These are phyloP conservation scores for Plagiodera versicolora DNA, from an alignment of 2,888 invertebrate genomes.

Conservation along the genomic window DNA sequence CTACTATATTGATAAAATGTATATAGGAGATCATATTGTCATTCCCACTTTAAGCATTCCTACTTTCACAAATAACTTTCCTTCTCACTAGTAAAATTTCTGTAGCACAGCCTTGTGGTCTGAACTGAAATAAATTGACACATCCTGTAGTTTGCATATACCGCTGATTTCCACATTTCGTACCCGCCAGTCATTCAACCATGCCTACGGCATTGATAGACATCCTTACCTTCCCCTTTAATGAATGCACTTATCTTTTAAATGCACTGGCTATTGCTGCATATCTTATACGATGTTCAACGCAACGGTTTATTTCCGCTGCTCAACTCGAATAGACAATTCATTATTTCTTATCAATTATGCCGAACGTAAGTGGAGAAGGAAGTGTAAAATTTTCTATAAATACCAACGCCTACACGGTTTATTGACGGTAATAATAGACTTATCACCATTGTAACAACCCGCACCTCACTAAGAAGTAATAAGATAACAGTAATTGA, in stretches of 20 bases:
- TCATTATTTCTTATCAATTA: slow-evolving; percentile 35
- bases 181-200: neutral
- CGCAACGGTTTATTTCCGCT: slow-evolving; percentile 32
- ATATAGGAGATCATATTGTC: too few species aligned
- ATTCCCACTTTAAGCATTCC: too few species aligned
- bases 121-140: too few species aligned
- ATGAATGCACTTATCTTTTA: neutral
- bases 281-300: slow-evolving; percentile 27
- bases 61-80: too few species aligned
- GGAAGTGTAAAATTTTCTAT: slow-evolving; percentile 14
- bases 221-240: neutral
- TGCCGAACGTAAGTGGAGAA: slow-evolving; percentile 32
- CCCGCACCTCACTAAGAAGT: too few species aligned
- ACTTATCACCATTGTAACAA: too few species aligned
- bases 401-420: neutral
- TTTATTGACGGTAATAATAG: neutral
- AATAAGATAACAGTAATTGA: too few species aligned
- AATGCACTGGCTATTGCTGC: neutral
- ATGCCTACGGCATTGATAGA: neutral
- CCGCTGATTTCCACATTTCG: neutral
- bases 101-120: too few species aligned
- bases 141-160: too few species aligned
- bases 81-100: too few species aligned
- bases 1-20: too few species aligned
- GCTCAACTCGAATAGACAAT: slow-evolving; percentile 28